Conservation (phyloP, 35 echinoderm and acorn worm species). For the Hemicentrotus pulcherrimus region DNA sequence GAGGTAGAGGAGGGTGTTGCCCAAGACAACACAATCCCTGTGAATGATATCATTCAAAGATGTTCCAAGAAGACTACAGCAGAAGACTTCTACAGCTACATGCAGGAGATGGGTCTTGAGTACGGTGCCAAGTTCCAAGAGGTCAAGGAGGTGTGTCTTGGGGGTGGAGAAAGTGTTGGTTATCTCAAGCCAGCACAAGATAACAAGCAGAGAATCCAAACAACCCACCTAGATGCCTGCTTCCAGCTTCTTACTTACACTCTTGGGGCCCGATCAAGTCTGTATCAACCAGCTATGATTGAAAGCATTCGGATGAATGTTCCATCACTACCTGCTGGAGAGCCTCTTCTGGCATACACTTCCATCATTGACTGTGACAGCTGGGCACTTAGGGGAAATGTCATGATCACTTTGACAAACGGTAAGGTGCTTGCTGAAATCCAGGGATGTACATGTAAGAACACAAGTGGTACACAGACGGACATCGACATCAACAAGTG, state of each 20-base stretch:
- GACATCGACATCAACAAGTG: slow-evolving; percentile 63
- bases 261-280: slow-evolving; percentile 42
- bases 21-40: slow-evolving; percentile 49
- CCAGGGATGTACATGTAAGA: slow-evolving; percentile 56
- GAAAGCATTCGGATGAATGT: slow-evolving; percentile 66
- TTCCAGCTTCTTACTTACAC: slow-evolving; percentile 67
- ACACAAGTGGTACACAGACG: slow-evolving; percentile 30
- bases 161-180: slow-evolving; percentile 70
- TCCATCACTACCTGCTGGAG: slow-evolving; percentile 51
- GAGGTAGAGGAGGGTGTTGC: slow-evolving; percentile 21
- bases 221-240: slow-evolving; percentile 69
- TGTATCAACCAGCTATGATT: slow-evolving; percentile 61
- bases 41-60: slow-evolving; percentile 43
- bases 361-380: slow-evolving; percentile 75
- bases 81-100: slow-evolving; percentile 65
- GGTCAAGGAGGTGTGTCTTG: slow-evolving; percentile 61
- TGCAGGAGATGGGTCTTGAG: slow-evolving; percentile 60
- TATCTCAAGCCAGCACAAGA: slow-evolving; percentile 52
- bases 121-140: slow-evolving; percentile 77
- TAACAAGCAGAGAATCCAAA: slow-evolving; percentile 73
- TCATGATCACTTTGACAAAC: slow-evolving; percentile 45
- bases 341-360: slow-evolving; percentile 67
- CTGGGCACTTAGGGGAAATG: slow-evolving; percentile 59
- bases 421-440: slow-evolving; percentile 65
- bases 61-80: slow-evolving; percentile 36